Evolutionary conservation across 2,888 invertebrate genomes (phyloP).

Genomic region (Eristalinus aeneus): DNA sequence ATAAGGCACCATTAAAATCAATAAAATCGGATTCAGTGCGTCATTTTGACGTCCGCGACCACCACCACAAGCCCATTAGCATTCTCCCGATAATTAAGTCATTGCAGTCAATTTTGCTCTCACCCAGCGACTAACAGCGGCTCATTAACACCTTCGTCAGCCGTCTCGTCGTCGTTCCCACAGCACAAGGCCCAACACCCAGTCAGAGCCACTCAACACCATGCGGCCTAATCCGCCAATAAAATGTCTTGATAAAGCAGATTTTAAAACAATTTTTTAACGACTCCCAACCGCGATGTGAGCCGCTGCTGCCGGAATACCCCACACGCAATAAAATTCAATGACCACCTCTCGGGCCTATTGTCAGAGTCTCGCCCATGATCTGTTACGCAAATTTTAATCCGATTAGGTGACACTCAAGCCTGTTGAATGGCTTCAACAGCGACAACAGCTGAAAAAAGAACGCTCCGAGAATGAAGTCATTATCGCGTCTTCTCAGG

Average conservation of each 20-base stretch:
- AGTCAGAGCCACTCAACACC: constrained; percentile 41
- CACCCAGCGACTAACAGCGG: constrained; percentile 14
- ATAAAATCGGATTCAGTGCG: constrained; percentile 29
- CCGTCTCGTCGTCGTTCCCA: constrained; percentile 3
- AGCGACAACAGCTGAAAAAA: constrained; percentile 40
- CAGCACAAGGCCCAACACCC: constrained; percentile 3
- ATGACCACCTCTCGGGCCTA: constrained; percentile 29
- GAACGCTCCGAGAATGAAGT: constrained; percentile 56
- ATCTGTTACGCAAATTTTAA: constrained; percentile 61
- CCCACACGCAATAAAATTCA: constrained; percentile 46
- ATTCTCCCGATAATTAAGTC: constrained; percentile 51
- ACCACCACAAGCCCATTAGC: constrained; percentile 23
- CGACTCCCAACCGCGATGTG: neutral
- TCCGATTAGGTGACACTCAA: constrained; percentile 70
- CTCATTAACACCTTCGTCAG: constrained; percentile 58
- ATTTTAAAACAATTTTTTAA: constrained; percentile 25
- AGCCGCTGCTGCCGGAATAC: neutral
- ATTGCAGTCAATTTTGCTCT: constrained; percentile 27
- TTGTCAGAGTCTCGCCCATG: constrained; percentile 20
- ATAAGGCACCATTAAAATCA: constrained; percentile 2
- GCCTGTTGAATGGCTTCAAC: constrained; percentile 55
- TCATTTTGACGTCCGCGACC: neutral
- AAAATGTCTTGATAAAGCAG: constrained; percentile 45
- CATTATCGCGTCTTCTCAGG: constrained; percentile 52
- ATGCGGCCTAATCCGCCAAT: constrained; percentile 56